Percentiles rank a stretch among this genome's conserved stretches.
These are phyloP conservation scores for Agriotes lineatus DNA, from an alignment of 2,888 invertebrate genomes.

Conservation along the genomic window DNA sequence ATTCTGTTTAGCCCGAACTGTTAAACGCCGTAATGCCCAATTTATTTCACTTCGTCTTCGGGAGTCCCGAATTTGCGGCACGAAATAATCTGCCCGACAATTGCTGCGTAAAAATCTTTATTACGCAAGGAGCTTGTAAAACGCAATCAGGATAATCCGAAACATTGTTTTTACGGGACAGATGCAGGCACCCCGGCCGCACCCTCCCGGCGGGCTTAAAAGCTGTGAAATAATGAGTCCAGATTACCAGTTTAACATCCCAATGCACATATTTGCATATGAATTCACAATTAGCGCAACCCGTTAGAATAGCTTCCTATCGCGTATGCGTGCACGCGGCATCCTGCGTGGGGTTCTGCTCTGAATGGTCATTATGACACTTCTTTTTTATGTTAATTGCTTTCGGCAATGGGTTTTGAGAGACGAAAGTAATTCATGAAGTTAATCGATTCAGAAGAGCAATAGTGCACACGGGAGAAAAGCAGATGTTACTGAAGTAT, in stretches of 20 bases:
- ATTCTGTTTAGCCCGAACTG: constrained; percentile 38
- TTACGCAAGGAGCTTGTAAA: constrained; percentile 17
- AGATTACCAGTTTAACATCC: constrained; percentile 65
- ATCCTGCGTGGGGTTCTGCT: not conserved
- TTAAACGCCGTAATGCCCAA: constrained; percentile 22
- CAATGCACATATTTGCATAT: constrained; percentile 66
- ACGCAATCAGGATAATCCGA: constrained; percentile 36
- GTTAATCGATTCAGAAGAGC: too few relatives aligned
- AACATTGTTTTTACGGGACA: constrained; percentile 39
- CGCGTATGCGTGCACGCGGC: constrained; percentile 29
- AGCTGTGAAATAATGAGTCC: constrained; percentile 66
- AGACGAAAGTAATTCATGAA: too few relatives aligned
- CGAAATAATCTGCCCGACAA: not conserved
- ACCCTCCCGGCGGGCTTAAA: constrained; percentile 61
- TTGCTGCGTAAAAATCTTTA: not conserved
- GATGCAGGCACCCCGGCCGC: constrained; percentile 35
- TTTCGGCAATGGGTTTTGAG: not conserved
- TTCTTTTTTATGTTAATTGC: too few relatives aligned
- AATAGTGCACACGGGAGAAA: too few relatives aligned
- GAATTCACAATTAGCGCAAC: constrained; percentile 66
- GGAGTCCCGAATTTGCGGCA: not conserved
- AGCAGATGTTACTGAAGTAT: too few relatives aligned
- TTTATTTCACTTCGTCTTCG: constrained; percentile 22
- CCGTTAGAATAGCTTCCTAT: constrained; percentile 55
- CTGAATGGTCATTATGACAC: not conserved